Base-by-base conservation (phyloP, 2,113 vertebrate genomes). In the Dendrocopos noguchii region DNA sequence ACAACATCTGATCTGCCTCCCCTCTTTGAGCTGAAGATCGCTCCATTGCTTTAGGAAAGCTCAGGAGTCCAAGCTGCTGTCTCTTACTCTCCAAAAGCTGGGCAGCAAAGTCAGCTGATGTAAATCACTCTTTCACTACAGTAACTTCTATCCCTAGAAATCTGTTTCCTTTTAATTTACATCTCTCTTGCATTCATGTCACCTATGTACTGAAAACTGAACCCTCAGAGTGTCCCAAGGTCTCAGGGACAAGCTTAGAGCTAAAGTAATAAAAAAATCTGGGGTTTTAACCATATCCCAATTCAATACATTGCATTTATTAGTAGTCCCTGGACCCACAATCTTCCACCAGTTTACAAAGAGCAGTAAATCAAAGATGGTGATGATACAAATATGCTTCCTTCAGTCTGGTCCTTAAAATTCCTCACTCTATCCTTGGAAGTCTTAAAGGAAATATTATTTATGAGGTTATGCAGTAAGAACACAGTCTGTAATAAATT, bases 381-480 rank as follows among this genome's bases (percentile, higher is more conserved):
- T n/a, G 75, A 56, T 34, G 63, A 91, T 95, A 93, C 44, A 53
- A 95, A 84, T 85, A 95, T 78, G 83, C 71, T 97, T 97, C 87
- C 89, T 84, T 87, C 77, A 70, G 22, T n/a, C 79, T 90, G 53
- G 67, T 83, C 84, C 83, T 96, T 92, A 94, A 95, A 96, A 97
- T 93, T 79, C 83, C 47, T 87, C 91, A 28, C 80, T 91, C 68
- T 56, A 24, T 84, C 89, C 90, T 80, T 96, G 91, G 89, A 97
- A 97, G 94, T 76, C 74, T 80, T 73, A 89, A 73, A 96, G 78
- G 70, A 94, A 91, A 67, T 70, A 90, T 91, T 97, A 94, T 95
- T 97, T 97, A 95, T 90, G 91, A 95, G 82, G 84, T 75, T 93
- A 67, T 75, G 20, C 80, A 90, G 79, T 77, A 82, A 87, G 88